phyloP scores from a whole-genome alignment of 2,797 vertebrate genomes.

The Epinephelus awoara region DNA sequence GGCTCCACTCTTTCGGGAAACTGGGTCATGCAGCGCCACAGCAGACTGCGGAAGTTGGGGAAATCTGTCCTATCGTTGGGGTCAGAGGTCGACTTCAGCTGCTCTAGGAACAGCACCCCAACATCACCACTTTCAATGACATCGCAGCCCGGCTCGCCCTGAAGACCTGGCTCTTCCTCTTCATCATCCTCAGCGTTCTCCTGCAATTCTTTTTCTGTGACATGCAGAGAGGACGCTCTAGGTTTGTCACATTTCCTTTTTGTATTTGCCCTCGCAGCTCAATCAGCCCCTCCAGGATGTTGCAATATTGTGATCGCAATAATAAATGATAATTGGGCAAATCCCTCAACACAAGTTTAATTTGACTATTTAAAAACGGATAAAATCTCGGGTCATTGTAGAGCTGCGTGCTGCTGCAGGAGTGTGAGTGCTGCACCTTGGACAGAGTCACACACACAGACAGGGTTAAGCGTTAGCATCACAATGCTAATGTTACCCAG shows the following conservation, averaged over 20 bases:
- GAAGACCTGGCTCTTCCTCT: conserved; percentile 17
- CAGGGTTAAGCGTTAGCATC: too few species aligned
- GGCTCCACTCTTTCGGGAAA: conserved; percentile 94
- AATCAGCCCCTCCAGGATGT: too few species aligned
- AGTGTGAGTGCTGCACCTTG: too few species aligned
- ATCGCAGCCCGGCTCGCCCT: conserved; percentile 70
- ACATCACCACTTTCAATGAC: conserved; percentile 84
- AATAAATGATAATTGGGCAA: too few species aligned
- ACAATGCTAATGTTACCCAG: too few species aligned
- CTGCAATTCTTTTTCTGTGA: conserved; percentile 89
- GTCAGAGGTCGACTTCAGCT: conserved; percentile 80
- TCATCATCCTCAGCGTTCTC: conserved; percentile 73
- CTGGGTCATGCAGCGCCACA: conserved; percentile 93
- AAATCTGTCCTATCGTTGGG: conserved; percentile 90
- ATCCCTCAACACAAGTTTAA: too few species aligned
- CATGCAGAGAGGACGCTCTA: conserved; percentile 7
- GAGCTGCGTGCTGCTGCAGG: too few species aligned
- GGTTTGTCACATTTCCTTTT: not conserved
- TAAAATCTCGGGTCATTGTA: too few species aligned
- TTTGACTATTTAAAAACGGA: too few species aligned
- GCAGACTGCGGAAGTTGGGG: conserved; percentile 93
- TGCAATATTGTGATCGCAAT: too few species aligned
- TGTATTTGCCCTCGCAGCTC: too few species aligned
- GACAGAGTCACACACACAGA: too few species aligned
- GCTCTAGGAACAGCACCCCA: conserved; percentile 87